Evolutionary conservation across 2,797 vertebrate genomes (phyloP).

Genomic region (Phalloptychus januarius): DNA sequence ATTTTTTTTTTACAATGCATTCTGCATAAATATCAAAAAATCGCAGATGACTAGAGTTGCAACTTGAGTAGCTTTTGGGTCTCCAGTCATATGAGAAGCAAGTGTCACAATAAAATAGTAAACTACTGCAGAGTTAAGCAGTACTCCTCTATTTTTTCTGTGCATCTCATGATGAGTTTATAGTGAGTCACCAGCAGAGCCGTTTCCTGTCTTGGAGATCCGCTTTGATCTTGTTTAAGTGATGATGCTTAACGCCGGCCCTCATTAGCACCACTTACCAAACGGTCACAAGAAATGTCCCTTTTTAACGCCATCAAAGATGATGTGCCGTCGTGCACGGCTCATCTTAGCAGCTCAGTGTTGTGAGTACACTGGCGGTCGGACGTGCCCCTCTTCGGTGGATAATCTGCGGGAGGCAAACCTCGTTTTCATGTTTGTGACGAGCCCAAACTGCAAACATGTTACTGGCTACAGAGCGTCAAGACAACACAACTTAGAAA

Average conservation of each 20-base stretch:
- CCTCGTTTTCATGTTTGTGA: slow-evolving; percentile 77
- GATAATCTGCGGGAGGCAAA: slow-evolving; percentile 72
- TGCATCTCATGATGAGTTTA: slow-evolving; percentile 60
- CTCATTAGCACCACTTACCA: slow-evolving; percentile 70
- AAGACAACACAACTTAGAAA: slow-evolving; percentile 73
- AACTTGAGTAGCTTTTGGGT: slow-evolving; percentile 67
- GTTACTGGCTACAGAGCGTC: slow-evolving; percentile 54
- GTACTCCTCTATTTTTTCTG: slow-evolving; percentile 55
- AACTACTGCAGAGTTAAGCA: slow-evolving; percentile 70
- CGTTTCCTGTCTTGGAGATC: slow-evolving; percentile 63
- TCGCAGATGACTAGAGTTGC: slow-evolving; percentile 37
- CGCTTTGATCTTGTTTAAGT: slow-evolving; percentile 75
- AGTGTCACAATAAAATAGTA: slow-evolving; percentile 64
- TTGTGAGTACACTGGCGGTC: slow-evolving; percentile 65
- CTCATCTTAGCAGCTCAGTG: slow-evolving; percentile 47
- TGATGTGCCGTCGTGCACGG: slow-evolving; percentile 60
- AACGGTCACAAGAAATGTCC: slow-evolving; percentile 51
- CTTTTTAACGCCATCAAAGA: slow-evolving; percentile 60
- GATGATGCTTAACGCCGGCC: slow-evolving; percentile 67
- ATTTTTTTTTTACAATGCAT: slow-evolving; percentile 41
- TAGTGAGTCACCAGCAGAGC: slow-evolving; percentile 71
- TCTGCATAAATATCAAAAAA: slow-evolving; percentile 31
- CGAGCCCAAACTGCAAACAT: slow-evolving; percentile 57
- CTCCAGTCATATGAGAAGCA: slow-evolving; percentile 60
- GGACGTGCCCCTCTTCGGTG: slow-evolving; percentile 74